Evolutionary conservation across 1,140 invertebrate species (phyloP).

Genomic region (Calliphora vicina): DNA sequence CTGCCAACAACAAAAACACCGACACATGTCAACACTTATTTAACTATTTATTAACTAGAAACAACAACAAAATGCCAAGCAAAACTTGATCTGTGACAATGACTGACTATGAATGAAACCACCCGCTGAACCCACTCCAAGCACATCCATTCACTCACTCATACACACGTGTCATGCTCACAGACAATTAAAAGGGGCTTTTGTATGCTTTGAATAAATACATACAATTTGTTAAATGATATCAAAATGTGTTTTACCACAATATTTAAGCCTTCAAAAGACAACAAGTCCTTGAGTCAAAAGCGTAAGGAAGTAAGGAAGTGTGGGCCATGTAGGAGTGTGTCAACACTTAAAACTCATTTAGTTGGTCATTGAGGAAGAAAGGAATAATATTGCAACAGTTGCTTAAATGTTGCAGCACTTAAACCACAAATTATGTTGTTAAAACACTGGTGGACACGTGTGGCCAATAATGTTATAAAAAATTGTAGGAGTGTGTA

Average conservation of each 20-base stretch:
- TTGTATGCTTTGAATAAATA: background rate
- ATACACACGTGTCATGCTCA: background rate
- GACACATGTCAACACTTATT: slow-evolving; percentile 1
- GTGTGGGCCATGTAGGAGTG: background rate
- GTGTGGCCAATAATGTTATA: slow-evolving; percentile 12
- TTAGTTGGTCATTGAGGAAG: background rate
- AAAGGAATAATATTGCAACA: background rate
- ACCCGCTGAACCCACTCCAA: background rate
- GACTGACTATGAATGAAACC: background rate
- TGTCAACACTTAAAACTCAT: background rate
- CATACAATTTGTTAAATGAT: background rate
- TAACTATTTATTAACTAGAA: background rate
- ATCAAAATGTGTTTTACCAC: slow-evolving; percentile 16
- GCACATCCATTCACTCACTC: background rate
- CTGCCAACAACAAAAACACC: background rate
- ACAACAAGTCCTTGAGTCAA: background rate
- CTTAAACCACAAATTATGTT: slow-evolving; percentile 27
- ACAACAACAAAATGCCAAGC: background rate
- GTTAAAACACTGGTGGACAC: slow-evolving; percentile 16
- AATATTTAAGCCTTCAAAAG: background rate
- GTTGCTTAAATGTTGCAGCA: slow-evolving; percentile 11
- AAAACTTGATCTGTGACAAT: background rate
- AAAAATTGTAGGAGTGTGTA: background rate
- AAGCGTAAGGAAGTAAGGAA: background rate
- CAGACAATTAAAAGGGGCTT: background rate